These are phyloP conservation scores for Vultur gryphus DNA, from an alignment of 2,797 vertebrate species.

Conservation along the genomic window DNA sequence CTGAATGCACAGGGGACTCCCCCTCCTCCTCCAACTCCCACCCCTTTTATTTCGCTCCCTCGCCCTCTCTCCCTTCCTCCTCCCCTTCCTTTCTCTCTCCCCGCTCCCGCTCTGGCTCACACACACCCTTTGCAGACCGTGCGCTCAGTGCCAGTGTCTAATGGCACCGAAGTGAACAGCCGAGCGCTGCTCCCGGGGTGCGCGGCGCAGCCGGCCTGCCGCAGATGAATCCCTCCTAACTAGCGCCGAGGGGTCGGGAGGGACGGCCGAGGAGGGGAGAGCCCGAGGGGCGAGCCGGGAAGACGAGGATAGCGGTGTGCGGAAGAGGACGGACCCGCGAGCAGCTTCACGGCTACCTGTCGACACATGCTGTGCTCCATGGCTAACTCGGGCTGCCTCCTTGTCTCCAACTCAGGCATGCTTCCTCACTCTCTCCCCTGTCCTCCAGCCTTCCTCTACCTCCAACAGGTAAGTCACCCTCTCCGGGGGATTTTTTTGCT, in stretches of 20 bases:
- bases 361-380: constrained; percentile 96
- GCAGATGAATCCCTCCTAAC: constrained; percentile 64
- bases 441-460: constrained; percentile 92
- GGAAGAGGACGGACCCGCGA: constrained; percentile 65
- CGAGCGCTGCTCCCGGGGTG: constrained; percentile 37
- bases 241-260: constrained; percentile 72
- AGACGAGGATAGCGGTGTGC: constrained; percentile 60
- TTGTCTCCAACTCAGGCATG: constrained; percentile 91
- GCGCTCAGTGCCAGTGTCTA: constrained; percentile 62
- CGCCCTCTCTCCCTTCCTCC: constrained; percentile 48
- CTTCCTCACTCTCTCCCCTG: constrained; percentile 90
- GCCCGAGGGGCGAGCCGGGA: constrained; percentile 64
- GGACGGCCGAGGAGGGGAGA: constrained; percentile 57
- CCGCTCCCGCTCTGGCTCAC: constrained; percentile 70
- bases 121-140: constrained; percentile 76
- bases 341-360: constrained; percentile 75
- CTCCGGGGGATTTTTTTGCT: constrained; percentile 53
- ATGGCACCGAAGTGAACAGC: constrained; percentile 73
- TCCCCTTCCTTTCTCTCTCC: constrained; percentile 67
- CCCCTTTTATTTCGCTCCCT: constrained; percentile 60
- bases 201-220: constrained; percentile 47
- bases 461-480: constrained; percentile 90
- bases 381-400: constrained; percentile 94
- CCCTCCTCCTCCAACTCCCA: constrained; percentile 68
- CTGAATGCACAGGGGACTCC: constrained; percentile 86